Base-by-base conservation (phyloP, 2,113 vertebrate genomes). In the Ursus arctos region DNA sequence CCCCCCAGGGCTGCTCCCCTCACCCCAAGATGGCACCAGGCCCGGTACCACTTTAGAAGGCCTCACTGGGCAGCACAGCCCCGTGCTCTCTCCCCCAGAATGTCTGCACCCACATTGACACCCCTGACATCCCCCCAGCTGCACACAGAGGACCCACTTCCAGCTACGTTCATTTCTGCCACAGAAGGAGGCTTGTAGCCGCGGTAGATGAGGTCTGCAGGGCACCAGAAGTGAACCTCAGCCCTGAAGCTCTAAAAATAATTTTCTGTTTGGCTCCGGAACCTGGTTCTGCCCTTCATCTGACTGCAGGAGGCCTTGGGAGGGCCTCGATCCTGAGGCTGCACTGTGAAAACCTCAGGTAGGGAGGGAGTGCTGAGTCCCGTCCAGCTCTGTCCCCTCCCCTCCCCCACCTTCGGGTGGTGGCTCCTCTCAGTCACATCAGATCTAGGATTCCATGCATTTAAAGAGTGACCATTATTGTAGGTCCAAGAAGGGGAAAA, bases 181-280 rank as follows among this genome's bases (percentile, higher is more conserved):
- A 81, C 82, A 81, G 92, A 94, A 61, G 53, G 49, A 87, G 43
- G 84, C 14, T 6, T n/a, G 65, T 71, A 77, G 51, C 77, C 1
- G 4, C 51, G 3, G 47, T 47, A 76, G 49, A 16, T 51, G 87
- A 95, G 63, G 49, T 43, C 95, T 83, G 88, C 57, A 2, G 76
- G 36, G 36, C 53, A 18, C 74, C 49, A 69, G 84, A 59, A 87
- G 57, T 18, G 43, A 94, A 72, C 13, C 40, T 95, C 31, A 36
- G 95, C 31, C 94, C 67, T 0, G 33, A 67, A 40, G n/a, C 67
- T 81, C 93, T 85, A 89, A 96, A 96, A 96, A 88, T 79, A 95
- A 57, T 21, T 84, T 91, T 85, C n/a, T 31, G 0, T 90, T 92
- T 91, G 88, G 33, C 51, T 94, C 63, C 6, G 28, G 81, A 95